These are phyloP conservation scores for Paradisaea rubra DNA, from an alignment of 2,113 vertebrate species.

Conservation along the genomic window DNA sequence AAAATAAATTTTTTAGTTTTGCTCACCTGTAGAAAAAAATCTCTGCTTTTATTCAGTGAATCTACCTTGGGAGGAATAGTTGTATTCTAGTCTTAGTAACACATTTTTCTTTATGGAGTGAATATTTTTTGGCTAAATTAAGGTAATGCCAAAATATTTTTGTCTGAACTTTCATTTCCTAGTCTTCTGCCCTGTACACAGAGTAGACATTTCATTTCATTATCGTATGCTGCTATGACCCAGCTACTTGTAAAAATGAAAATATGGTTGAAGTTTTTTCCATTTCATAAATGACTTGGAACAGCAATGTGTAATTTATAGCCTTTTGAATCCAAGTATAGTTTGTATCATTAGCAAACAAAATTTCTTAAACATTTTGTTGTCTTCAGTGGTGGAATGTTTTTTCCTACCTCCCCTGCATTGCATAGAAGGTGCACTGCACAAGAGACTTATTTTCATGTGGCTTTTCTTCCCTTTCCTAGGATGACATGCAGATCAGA, in stretches of 20 bases:
- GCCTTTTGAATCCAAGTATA: not conserved
- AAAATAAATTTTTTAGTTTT: not conserved
- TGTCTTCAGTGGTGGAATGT: not conserved
- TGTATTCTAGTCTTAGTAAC: not conserved
- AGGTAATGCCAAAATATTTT: not conserved
- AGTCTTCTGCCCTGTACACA: not conserved
- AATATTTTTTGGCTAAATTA: not conserved
- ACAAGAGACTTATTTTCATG: not conserved
- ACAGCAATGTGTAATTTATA: not conserved
- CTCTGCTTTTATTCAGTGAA: not conserved
- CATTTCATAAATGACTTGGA: not conserved
- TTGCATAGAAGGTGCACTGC: not conserved
- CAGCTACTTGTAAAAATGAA: not conserved
- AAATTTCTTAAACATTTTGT: not conserved
- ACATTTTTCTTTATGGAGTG: not conserved
- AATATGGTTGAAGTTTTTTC: not conserved
- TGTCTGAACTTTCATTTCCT: not conserved
- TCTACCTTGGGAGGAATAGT: not conserved
- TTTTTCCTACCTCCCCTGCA: not conserved
- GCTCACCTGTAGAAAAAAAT: not conserved
- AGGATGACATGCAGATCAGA: slow-evolving; percentile 99
- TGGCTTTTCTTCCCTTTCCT: not conserved
- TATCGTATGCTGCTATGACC: not conserved
- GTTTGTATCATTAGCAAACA: not conserved
- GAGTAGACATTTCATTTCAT: not conserved